Evolutionary conservation across 2,113 vertebrate genomes (phyloP).

Genomic region (Tetrao urogallus): DNA sequence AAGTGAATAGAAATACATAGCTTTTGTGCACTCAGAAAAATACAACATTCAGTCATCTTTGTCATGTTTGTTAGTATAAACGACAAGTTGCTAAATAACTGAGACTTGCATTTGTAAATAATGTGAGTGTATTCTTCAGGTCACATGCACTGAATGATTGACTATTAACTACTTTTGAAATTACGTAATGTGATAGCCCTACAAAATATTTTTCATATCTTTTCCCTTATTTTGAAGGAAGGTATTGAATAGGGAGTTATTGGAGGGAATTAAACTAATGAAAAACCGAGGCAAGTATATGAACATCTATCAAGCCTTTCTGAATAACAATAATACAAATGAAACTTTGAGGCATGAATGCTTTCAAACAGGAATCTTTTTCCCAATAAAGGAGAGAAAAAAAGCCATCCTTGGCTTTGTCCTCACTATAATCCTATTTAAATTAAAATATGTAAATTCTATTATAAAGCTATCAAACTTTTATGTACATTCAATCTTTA

Average conservation of each 20-base stretch:
- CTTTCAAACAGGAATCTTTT: not conserved
- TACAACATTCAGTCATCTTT: not conserved
- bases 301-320: not conserved
- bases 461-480: not conserved
- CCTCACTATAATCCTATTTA: not conserved
- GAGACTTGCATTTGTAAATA: constrained; percentile 26
- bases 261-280: not conserved
- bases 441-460: not conserved
- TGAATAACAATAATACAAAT: not conserved
- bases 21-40: constrained; percentile 13
- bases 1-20: not conserved
- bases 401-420: not conserved
- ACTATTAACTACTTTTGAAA: not conserved
- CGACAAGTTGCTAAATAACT: not conserved
- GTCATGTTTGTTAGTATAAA: not conserved
- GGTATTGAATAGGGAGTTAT: not conserved
- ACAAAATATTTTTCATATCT: not conserved
- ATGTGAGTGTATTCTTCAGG: constrained; percentile 3
- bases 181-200: not conserved
- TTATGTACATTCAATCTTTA: not conserved
- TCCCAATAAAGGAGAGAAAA: not conserved
- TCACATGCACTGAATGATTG: not conserved
- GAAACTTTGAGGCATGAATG: not conserved
- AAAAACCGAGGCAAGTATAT: not conserved
- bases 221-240: not conserved